A percentile compares a stretch with the other conserved stretches of the same genome.
Conservation (phyloP, 2,797 vertebrate species). For the Sebastolobus altivelis region DNA sequence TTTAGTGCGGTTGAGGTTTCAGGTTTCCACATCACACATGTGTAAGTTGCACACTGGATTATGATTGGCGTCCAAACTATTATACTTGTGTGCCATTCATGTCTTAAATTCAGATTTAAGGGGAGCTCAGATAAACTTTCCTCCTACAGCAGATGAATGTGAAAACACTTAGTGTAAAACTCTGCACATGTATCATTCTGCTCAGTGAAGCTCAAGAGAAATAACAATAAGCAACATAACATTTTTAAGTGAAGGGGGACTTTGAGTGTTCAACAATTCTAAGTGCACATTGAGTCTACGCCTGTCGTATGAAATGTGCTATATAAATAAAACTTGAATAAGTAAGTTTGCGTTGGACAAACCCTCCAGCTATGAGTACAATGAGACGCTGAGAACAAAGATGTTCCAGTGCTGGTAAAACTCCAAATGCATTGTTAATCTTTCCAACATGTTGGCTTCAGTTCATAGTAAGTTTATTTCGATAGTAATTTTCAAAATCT, state of each 20-base stretch:
- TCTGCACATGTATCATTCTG: too few species aligned
- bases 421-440: neutral
- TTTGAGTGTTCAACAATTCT: neutral
- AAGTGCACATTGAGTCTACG: neutral
- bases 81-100: neutral
- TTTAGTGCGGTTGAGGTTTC: neutral
- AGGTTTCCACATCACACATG: neutral
- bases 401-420: neutral
- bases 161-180: too few species aligned
- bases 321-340: neutral
- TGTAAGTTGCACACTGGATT: too few species aligned
- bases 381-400: neutral
- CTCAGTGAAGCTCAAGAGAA: neutral
- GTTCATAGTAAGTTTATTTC: neutral
- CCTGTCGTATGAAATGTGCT: neutral
- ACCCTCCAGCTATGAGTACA: neutral
- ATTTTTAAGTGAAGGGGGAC: neutral
- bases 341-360: neutral
- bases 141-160: too few species aligned
- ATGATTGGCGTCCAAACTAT: neutral
- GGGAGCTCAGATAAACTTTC: too few species aligned
- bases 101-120: neutral
- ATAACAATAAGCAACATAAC: neutral
- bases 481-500: neutral
- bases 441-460: neutral